Base-by-base conservation (phyloP, 2,797 vertebrate genomes). In the Bovichtus diacanthus region DNA sequence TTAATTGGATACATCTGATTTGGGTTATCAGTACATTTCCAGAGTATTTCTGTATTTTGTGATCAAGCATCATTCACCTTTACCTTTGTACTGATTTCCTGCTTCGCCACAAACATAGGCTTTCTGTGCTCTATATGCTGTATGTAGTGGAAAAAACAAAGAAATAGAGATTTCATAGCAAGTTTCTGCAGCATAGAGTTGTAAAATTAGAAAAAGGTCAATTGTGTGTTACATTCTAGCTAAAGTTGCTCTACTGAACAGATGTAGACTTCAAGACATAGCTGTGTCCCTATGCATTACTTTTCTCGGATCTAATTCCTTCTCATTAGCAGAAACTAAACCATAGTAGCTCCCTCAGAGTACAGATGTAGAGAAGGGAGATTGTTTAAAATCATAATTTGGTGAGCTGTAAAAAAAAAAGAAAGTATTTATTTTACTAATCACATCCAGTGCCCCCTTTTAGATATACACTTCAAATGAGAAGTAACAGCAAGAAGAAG, bases 311-410 rank as follows among this genome's bases (percentile, higher is more conserved):
- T 75, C 68, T 84, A 78, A 89, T 85, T 79, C 74, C 55, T 71
- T 71, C 78, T 92, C 77, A 79, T 92, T 89, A 87, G 78, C 9
- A 53, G n/a, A 65, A 46, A 78, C 63, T 58, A 72, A 90, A 88
- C 65, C 68, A 10, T 61, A 71, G 81, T 53, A 65, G 65, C 61
- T 50, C 85, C 70, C 59, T 76, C 58, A 6, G 60, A 82, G 70
- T 73, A n/a, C n/a, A n/a, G n/a, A 85, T 59, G 62, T 44, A 77
- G 41, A 43, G 74, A 56, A 63, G 56, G 59, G 50, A 70, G 39
- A 82, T 58, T 27, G 59, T 59, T 87, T 86, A 46, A 74, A 63
- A 82, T 68, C 2, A 12, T 36, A 60, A 76, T 79, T 78, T 77
- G 67, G 78, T 80, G 71, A 82, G 67, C 75, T 56, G 70, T 55